Conservation (phyloP, 2,888 invertebrate genomes). For the Agonopterix alstromeriana region DNA sequence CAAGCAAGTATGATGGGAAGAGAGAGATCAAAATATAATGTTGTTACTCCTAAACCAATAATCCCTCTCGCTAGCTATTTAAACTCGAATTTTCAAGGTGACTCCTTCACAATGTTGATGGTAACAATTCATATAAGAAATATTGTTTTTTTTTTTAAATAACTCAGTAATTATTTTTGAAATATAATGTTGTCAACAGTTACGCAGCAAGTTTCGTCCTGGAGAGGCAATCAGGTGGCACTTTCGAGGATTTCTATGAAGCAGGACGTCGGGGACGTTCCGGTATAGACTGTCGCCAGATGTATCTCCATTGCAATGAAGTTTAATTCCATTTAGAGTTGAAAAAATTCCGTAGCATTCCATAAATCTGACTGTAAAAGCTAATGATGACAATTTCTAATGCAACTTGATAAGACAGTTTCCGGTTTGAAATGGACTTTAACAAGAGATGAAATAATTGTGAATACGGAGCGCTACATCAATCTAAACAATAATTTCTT, state of each 20-base stretch:
- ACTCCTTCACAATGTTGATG: no score
- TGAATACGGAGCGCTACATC: slow-evolving; percentile 13
- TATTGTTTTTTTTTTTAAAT: no score
- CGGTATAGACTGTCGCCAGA: slow-evolving; percentile 89
- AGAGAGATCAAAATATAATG: no score
- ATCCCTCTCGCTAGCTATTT: no score
- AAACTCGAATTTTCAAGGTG: no score
- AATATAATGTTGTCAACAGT: slow-evolving; percentile 55
- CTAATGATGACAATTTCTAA: neutral
- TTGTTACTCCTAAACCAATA: no score
- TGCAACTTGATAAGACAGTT: no score
- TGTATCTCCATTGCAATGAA: slow-evolving; percentile 93
- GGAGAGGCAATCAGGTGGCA: slow-evolving; percentile 84
- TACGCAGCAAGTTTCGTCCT: slow-evolving; percentile 91
- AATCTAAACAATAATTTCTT: slow-evolving; percentile 13
- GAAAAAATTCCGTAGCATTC: slow-evolving; percentile 18
- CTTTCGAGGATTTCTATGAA: slow-evolving; percentile 88
- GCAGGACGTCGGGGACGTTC: slow-evolving; percentile 91
- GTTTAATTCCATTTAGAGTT: slow-evolving; percentile 71
- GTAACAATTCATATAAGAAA: no score
- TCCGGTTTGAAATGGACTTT: neutral
- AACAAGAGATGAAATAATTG: slow-evolving; percentile 6
- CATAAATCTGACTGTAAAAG: slow-evolving; percentile 7
- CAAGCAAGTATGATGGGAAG: no score
- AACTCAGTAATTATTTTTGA: no score